phyloP scores from a whole-genome alignment of 2,797 vertebrate genomes.

The Tapirus indicus region DNA sequence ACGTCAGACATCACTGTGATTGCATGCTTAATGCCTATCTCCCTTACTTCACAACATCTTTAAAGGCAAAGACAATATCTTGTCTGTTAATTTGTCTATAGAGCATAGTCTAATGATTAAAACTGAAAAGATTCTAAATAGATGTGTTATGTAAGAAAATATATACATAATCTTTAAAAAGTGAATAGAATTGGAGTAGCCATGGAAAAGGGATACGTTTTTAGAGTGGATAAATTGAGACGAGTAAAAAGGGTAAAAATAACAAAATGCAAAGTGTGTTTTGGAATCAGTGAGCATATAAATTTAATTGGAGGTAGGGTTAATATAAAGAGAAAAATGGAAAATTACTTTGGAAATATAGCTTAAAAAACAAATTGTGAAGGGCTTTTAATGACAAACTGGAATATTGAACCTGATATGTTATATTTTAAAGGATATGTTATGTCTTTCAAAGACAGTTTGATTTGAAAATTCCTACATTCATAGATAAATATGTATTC shows the following conservation, averaged over 20 bases:
- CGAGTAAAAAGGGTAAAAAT: background rate
- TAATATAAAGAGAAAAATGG: background rate
- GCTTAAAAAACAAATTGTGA: background rate
- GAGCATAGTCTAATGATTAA: background rate
- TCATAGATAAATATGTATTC: background rate
- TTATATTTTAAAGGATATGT: background rate
- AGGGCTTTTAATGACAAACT: background rate
- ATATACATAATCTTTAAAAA: background rate
- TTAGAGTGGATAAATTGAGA: background rate
- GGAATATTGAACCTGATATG: background rate
- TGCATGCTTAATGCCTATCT: background rate
- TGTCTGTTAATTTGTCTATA: background rate
- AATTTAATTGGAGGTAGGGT: background rate
- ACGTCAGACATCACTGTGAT: background rate
- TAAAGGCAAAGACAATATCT: background rate
- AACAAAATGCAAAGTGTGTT: background rate
- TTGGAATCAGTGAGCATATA: background rate
- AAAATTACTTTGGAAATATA: background rate
- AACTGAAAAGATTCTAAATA: background rate
- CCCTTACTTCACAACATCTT: background rate
- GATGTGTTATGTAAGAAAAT: background rate
- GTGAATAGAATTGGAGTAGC: background rate
- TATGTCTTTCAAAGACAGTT: background rate
- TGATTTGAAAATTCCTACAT: background rate
- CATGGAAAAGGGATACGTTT: background rate